These are phyloP conservation scores for Myiotriccus ornatus DNA, from an alignment of 2,797 vertebrate genomes.

Conservation along the genomic window DNA sequence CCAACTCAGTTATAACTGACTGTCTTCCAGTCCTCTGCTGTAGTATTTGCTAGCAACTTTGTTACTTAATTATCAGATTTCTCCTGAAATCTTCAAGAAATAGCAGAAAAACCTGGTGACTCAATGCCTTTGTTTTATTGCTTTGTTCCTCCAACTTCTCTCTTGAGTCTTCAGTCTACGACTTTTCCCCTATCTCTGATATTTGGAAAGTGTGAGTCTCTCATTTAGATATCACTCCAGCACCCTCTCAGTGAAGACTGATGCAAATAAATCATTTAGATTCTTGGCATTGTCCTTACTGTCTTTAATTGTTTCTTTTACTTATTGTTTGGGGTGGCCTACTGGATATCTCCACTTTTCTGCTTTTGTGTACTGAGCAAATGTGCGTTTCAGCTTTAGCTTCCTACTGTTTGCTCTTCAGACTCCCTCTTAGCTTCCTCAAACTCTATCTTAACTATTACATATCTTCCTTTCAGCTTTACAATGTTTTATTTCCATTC, in stretches of 20 bases:
- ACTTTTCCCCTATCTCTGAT: slow-evolving; percentile 46
- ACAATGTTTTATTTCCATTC: not conserved
- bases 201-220: slow-evolving; percentile 36
- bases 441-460: not conserved
- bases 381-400: slow-evolving; percentile 6
- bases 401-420: not conserved
- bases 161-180: slow-evolving; percentile 14
- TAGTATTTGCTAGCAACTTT: slow-evolving; percentile 17
- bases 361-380: not conserved
- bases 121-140: slow-evolving; percentile 45
- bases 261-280: slow-evolving; percentile 66
- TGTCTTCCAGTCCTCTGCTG: slow-evolving; percentile 35
- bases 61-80: slow-evolving; percentile 27
- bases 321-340: not conserved
- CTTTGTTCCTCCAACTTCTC: slow-evolving; percentile 21
- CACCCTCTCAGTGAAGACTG: slow-evolving; percentile 27
- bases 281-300: slow-evolving; percentile 43
- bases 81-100: slow-evolving; percentile 28
- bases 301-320: slow-evolving; percentile 44
- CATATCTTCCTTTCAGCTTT: not conserved
- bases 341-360: not conserved
- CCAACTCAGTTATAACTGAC: not conserved
- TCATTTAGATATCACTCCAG: slow-evolving; percentile 35
- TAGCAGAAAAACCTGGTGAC: not conserved
- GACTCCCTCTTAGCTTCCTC: not conserved